Base-by-base conservation (phyloP, 2,797 vertebrate species). In the Aeoliscus strigatus region DNA sequence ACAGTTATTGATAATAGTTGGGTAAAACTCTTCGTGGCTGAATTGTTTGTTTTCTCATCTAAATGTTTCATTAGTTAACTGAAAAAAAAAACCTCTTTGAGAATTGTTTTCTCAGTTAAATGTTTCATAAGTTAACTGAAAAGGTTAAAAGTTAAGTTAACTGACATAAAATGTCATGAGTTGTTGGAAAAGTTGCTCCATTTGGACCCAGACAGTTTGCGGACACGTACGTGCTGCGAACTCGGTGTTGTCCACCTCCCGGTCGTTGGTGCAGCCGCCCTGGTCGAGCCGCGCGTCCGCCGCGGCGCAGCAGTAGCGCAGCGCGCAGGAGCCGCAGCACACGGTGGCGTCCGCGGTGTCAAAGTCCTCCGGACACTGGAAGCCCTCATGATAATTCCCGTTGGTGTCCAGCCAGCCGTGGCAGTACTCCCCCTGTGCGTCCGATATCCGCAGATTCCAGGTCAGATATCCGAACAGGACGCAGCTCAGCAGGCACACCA, bases 281-380 rank as follows among this genome's bases (percentile, higher is more conserved):
- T 98, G 95, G 77, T 96, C 92, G 81, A 97, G 80, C 1, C 94
- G 87, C 2, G 93, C 94, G 61, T 91, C 93, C 34, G 77, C 80
- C 3, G 93, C 90, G 0, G 94, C 94, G 81, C 95, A 98, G 79
- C 95, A 98, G 60, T 97, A 97, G 27, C 95, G 91, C 69, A 97
- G 86, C 5, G 91, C 74, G 83, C 95, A 98, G 2, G 90, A 93
- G 38, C 95, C 94, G 79, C 95, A 98, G 85, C 95, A 98, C 77
- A 96, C 93, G 14, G 92, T 92, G 67, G 95, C 95, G 69, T 93
- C 91, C 77, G 64, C 61, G 8, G 92, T 90, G 75, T 98, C 95
- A 75, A 96, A 92, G 80, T 90, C 91, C 89, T 98, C 95, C 7
- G 95, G 95, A 78, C 95, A 98, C 79, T 93, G 93, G 77, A 98